Percentiles rank a stretch among this genome's conserved stretches.
phyloP scores from a whole-genome alignment of 2,113 vertebrate species.

The Lipophrys pholis region DNA sequence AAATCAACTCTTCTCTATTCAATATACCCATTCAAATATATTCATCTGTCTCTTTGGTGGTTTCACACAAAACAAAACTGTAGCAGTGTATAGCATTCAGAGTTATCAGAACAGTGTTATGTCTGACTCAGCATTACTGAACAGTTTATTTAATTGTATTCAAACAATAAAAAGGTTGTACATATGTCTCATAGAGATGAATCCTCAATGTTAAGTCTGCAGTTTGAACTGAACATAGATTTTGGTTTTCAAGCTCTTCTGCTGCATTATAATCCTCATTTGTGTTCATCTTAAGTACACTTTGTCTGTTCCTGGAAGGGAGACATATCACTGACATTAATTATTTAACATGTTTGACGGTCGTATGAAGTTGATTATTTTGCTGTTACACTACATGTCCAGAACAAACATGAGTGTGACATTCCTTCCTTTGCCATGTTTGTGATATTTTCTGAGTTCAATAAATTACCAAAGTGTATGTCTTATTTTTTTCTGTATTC shows the following conservation, averaged over 20 bases:
- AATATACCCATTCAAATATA: slow-evolving; percentile 10
- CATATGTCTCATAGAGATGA: slow-evolving; percentile 10
- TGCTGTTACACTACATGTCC: neutral
- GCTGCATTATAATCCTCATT: neutral
- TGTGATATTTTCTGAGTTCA: slow-evolving; percentile 21
- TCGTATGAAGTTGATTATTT: slow-evolving; percentile 14
- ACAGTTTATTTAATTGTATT: slow-evolving; percentile 33
- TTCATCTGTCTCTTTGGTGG: slow-evolving; percentile 19
- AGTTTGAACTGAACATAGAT: slow-evolving; percentile 53
- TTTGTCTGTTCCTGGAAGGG: slow-evolving; percentile 35
- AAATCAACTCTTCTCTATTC: neutral
- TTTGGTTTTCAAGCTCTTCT: slow-evolving; percentile 24
- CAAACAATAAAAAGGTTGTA: slow-evolving; percentile 11
- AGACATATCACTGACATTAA: slow-evolving; percentile 4
- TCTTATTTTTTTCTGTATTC: neutral
- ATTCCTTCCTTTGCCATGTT: slow-evolving; percentile 9
- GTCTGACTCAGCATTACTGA: neutral
- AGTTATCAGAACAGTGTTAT: slow-evolving; percentile 22
- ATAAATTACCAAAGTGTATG: slow-evolving; percentile 32
- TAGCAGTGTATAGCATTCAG: neutral
- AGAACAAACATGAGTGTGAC: slow-evolving; percentile 8
- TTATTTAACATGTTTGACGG: neutral
- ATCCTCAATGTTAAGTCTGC: slow-evolving; percentile 16
- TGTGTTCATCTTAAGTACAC: neutral
- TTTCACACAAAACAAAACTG: neutral